Evolutionary conservation across 2,113 vertebrate genomes (phyloP).

Genomic region (Amphiprion percula): DNA sequence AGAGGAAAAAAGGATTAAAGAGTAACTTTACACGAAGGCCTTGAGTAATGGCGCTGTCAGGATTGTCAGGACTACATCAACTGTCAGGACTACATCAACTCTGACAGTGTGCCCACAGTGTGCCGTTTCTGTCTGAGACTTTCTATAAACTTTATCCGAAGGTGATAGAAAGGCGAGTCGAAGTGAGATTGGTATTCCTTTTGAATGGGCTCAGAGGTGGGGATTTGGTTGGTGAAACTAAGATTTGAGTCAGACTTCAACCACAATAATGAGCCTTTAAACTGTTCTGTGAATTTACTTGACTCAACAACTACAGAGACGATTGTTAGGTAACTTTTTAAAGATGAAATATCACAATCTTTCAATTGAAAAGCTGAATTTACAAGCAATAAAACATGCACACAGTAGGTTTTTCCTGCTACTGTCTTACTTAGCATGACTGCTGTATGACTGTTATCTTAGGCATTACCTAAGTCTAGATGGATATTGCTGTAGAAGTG

Average conservation of each 20-base stretch:
- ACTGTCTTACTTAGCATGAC: background rate
- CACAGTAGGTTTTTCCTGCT: slow-evolving; percentile 6
- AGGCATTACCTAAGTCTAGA: slow-evolving; percentile 8
- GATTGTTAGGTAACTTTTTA: background rate
- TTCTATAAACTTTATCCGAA: slow-evolving; percentile 40
- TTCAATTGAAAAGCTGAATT: background rate
- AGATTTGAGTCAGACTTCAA: slow-evolving; percentile 10
- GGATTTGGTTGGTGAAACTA: background rate
- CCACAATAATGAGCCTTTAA: slow-evolving; percentile 17
- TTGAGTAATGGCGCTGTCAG: slow-evolving; percentile 50
- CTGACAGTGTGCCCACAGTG: slow-evolving; percentile 14
- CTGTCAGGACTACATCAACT: slow-evolving; percentile 46
- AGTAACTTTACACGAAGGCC: slow-evolving; percentile 43
- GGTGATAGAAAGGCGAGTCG: slow-evolving; percentile 27
- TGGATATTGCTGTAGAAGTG: background rate
- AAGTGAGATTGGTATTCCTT: background rate
- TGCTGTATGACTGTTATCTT: slow-evolving; percentile 8
- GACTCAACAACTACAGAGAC: background rate
- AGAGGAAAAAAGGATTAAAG: slow-evolving; percentile 64
- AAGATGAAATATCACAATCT: background rate
- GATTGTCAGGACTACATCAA: slow-evolving; percentile 42
- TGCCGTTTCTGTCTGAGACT: background rate
- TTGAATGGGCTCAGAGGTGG: background rate
- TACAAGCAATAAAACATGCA: background rate
- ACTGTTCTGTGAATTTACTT: background rate